These are phyloP conservation scores for Ptychoptera contaminata DNA, from an alignment of 2,888 invertebrate genomes.

Conservation along the genomic window DNA sequence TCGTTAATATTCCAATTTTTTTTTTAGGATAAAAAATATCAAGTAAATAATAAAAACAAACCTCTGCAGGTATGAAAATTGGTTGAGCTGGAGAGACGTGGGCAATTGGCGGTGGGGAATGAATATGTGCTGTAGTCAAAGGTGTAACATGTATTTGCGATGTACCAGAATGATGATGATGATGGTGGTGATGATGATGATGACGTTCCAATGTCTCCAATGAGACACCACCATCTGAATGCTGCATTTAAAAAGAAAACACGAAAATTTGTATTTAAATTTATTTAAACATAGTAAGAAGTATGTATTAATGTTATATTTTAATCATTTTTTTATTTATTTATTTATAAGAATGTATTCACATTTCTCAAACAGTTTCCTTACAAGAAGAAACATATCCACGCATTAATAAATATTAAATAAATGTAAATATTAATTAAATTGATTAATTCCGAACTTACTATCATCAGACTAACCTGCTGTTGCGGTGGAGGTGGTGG, in stretches of 20 bases:
- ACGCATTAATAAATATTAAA: neutral
- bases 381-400: neutral
- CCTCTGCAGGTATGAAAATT: constrained; percentile 30
- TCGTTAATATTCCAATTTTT: neutral
- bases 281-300: neutral
- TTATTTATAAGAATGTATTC: too few species aligned
- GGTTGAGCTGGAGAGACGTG: constrained; percentile 38
- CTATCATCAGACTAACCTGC: neutral
- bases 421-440: too few species aligned
- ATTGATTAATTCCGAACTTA: too few species aligned
- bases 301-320: too few species aligned
- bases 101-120: constrained; percentile 29
- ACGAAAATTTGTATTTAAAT: neutral
- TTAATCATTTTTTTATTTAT: too few species aligned
- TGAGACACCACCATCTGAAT: constrained; percentile 26
- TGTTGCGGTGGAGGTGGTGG: neutral
- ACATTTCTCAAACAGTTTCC: too few species aligned
- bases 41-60: constrained; percentile 9
- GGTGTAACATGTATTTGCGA: constrained; percentile 31
- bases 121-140: constrained; percentile 30
- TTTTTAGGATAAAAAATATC: neutral
- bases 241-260: constrained; percentile 13
- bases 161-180: constrained; percentile 26
- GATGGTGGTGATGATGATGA: constrained; percentile 20
- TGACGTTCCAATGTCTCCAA: too few species aligned